A percentile compares a stretch with the other conserved stretches of the same genome.
These are phyloP conservation scores for Melieria crassipennis DNA, from an alignment of 2,888 invertebrate genomes.

Conservation along the genomic window DNA sequence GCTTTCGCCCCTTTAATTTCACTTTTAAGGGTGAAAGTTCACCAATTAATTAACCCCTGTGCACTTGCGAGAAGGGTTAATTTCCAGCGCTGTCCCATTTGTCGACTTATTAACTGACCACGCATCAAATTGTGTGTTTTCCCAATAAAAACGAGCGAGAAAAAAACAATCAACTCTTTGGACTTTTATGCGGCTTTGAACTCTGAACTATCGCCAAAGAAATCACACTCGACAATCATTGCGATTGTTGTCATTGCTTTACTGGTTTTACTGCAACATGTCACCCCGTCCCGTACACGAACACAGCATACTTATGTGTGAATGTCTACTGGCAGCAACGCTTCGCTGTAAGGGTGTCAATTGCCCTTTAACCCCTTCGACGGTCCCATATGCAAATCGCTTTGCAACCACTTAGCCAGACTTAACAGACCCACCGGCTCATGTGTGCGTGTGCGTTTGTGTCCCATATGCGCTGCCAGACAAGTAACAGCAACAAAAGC, in stretches of 20 bases:
- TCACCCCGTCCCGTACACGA: conserved; percentile 39
- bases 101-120: neutral
- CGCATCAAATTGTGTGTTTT: conserved; percentile 2
- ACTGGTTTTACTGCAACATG: conserved; percentile 28
- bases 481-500: neutral
- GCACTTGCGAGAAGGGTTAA: conserved; percentile 15
- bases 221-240: conserved; percentile 14
- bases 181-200: neutral
- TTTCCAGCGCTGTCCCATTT: neutral
- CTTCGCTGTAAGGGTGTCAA: conserved; percentile 29
- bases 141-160: neutral
- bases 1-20: neutral
- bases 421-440: neutral
- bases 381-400: conserved; percentile 17
- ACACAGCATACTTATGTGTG: conserved; percentile 49
- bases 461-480: conserved; percentile 6
- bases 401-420: conserved; percentile 14
- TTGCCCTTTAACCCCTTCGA: conserved; percentile 35
- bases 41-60: conserved; percentile 45
- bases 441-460: neutral
- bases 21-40: conserved; percentile 41
- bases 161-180: neutral
- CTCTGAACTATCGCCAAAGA: conserved; percentile 26
- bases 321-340: conserved; percentile 40
- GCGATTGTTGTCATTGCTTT: conserved; percentile 6